Base-by-base conservation (phyloP, 2,113 vertebrate genomes). In the Nerophis lumbriciformis region DNA sequence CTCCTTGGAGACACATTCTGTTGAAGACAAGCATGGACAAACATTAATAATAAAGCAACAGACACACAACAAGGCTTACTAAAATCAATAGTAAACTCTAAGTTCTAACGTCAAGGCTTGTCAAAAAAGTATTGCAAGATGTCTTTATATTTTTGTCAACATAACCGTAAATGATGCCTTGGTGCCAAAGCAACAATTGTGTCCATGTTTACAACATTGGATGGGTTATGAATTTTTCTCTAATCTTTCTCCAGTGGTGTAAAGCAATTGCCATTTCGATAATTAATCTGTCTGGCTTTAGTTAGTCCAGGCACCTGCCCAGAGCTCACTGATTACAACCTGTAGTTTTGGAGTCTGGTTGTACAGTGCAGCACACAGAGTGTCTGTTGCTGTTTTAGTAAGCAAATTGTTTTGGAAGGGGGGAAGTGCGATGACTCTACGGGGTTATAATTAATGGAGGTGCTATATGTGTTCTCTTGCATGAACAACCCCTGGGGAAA, bases 281-380 rank as follows among this genome's bases (percentile, higher is more conserved):
- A 81, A 86, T 87, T 82, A 87, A 87, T 82, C 85, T 78, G 75
- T 39, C 35, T 59, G 69, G 69, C 70, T 67, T 83, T 56, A 59
- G 63, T 52, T 39, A 53, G 65, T 62, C 44, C 36, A 58, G 48
- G 49, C 48, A 45, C 35, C n/a, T 54, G 62, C 47, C 51, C 49
- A 37, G 36, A 65, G 66, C 57, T 66, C 72, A 59, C 42, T 75
- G 58, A 78, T 69, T 64, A 70, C 60, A 63, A 51, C 28, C 62
- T 44, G 55, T 57, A 44, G 38, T 45, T 16, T 57, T 8, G 39
- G 38, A 44, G 55, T 44, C 53, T 35, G n/a, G 13, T 54, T 54
- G 13, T 44, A 44, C 21, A 35, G 0, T 19, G 28, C 28, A 28
- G 28, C 28, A 16, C 21, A 57, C 39, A 57, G 10, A 48, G 13